Conservation (phyloP, 2,888 invertebrate species). For the Parochlus steinenii region DNA sequence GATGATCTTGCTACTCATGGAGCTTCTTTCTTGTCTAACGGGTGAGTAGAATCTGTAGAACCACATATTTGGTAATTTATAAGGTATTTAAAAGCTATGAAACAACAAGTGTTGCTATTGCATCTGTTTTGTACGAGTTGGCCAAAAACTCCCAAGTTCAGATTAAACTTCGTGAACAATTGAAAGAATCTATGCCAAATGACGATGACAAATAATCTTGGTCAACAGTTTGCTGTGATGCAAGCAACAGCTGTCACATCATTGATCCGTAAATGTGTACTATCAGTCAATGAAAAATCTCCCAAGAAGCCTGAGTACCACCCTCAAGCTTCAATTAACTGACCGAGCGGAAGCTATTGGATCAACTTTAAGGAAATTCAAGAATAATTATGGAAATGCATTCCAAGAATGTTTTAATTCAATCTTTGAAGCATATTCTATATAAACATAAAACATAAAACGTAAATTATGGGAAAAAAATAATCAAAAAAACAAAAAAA, state of each 20-base stretch:
- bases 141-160: slow-evolving; percentile 18
- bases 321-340: slow-evolving; percentile 4
- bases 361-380: no score
- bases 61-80: slow-evolving; percentile 16
- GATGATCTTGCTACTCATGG: slow-evolving; percentile 19
- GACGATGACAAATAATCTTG: slow-evolving; percentile 14
- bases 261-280: slow-evolving; percentile 3
- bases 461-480: no score
- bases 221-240: slow-evolving; percentile 4
- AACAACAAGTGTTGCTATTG: slow-evolving; percentile 19
- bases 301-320: neutral
- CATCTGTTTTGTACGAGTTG: slow-evolving; percentile 19
- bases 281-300: slow-evolving; percentile 4
- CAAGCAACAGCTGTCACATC: slow-evolving; percentile 1
- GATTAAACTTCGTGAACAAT: slow-evolving; percentile 19
- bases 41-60: neutral
- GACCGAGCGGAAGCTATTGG: no score
- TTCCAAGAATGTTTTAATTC: no score
- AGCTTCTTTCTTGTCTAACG: slow-evolving; percentile 8
- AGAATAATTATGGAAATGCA: no score
- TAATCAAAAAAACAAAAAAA: no score
- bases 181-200: slow-evolving; percentile 15
- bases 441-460: no score
- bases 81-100: slow-evolving; percentile 22
- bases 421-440: no score